Conservation (phyloP, 2,797 vertebrate species). For the Onychomys torridus region DNA sequence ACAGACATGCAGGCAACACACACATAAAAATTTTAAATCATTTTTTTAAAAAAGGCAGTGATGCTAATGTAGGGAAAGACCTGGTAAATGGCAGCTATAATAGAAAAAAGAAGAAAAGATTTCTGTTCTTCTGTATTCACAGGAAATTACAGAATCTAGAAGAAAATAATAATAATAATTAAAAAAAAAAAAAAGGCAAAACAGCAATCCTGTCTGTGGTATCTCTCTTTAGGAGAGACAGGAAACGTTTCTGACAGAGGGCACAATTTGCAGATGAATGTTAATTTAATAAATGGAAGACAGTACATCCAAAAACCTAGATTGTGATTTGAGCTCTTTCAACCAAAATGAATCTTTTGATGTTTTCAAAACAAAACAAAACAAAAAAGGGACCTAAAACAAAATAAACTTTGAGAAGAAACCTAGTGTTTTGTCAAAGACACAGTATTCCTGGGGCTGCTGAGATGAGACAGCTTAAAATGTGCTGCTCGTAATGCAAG, state of each 20-base stretch:
- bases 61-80: slow-evolving; percentile 2
- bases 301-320: background rate
- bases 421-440: background rate
- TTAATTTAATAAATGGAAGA: slow-evolving; percentile 32
- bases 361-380: background rate
- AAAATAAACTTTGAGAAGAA: background rate
- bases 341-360: slow-evolving; percentile 40
- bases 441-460: background rate
- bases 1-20: background rate
- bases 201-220: background rate
- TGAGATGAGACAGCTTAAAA: background rate
- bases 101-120: background rate
- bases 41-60: background rate
- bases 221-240: background rate
- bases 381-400: background rate
- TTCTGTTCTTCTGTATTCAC: background rate
- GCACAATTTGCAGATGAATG: background rate
- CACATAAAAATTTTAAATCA: background rate
- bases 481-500: background rate
- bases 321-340: slow-evolving; percentile 1
- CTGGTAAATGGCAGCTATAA: background rate
- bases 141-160: background rate
- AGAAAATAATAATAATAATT: background rate
- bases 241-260: background rate
- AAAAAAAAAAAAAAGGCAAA: background rate